Evolutionary conservation across 2,113 vertebrate genomes (phyloP), one percentile per base, ranked within the genome.

Genomic region (Dolichallabes microphthalmus): DNA sequence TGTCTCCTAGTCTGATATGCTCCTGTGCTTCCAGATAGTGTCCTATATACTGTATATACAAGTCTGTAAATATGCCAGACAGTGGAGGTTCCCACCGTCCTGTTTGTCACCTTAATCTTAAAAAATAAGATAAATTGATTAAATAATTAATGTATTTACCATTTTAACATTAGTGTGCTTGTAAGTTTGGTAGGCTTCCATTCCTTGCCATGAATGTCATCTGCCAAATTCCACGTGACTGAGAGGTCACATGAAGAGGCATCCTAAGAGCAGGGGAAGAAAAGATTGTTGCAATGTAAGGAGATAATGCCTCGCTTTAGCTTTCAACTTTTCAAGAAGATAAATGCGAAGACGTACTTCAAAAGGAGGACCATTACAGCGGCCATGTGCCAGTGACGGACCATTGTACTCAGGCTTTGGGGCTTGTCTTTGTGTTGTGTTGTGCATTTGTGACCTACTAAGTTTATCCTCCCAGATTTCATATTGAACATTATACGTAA

Each of bases 201-300:
- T 32, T 64, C 19, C 58, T 82, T n/a, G 32, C 64, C 66, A 10
- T 73, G 50, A 57, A 71, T 57, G 30, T 64, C 22, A 27, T 84
- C 22, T 19, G 82, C 39, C 25, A 35, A 14, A 7, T 60, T 61
- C 57, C 86, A 87, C 20, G 86, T 87, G 68, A 64, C 78, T 52
- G 50, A n/a, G 17, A 13, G 76, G 63, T 84, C 66, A 73, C 57
- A 52, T 57, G 76, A 58, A 50, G 80, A 71, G 27, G 61, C 25
- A 77, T 50, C 53, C 74, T 74, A 35, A 58, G 14, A 27, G 53
- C 35, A 10, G 20, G n/a, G 27, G 11, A 17, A 57, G 12, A 45
- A 58, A 73, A 58, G 30, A 57, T 35, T n/a, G 32, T n/a, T 3
- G 4, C 55, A 82, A 82, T 73, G 66, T 57, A 55, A 55, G 6